Evolutionary conservation across 2,888 invertebrate genomes (phyloP), one percentile per base, ranked within the genome.

Genomic region (Clivina fossor): DNA sequence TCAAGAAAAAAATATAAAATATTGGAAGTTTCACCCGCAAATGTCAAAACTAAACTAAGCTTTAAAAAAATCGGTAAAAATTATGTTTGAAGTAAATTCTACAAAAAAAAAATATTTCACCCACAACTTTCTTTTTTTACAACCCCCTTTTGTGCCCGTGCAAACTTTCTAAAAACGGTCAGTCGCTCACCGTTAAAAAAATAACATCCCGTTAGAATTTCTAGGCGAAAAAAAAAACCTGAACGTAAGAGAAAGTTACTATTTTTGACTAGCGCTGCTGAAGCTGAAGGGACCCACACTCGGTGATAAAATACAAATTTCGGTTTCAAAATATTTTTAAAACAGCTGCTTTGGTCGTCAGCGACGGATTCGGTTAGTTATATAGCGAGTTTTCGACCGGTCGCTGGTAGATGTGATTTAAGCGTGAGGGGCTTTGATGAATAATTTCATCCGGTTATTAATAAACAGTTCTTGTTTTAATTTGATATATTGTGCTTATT

Each of bases 61-160:
- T n/a, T 11, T 11, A 33, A 7, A 7, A 47, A 47, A 41, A 20
- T 22, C 32, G 13, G 26, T 49, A 38, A 49, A 49, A 49, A 38
- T 26, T 28, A 38, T 49, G 15, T 26, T 26, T 26, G 5, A 7
- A 4, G 18, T 38, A 49, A 49, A 47, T 24, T 24, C 9, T 24
- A 7, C 26, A 24, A 7, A 47, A n/a, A n/a, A n/a, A n/a, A n/a
- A 38, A 38, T 26, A 37, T 30, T 15, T 26, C 26, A 3, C 8
- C 47, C 18, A 15, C 22, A 60, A 63, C 66, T 66, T 66, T 66
- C 66, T 65, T 64, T 61, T n/a, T 66, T 65, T 65, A 64, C 63
- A 63, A 61, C 64, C 63, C 63, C 37, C 38, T 49, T n/a, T 47
- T 49, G 49, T 49, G 18, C 19, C 32, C 33, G 11, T 9, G 15